These are phyloP conservation scores for Phocides pigmalion DNA, from an alignment of 1,140 invertebrate genomes.

Conservation along the genomic window DNA sequence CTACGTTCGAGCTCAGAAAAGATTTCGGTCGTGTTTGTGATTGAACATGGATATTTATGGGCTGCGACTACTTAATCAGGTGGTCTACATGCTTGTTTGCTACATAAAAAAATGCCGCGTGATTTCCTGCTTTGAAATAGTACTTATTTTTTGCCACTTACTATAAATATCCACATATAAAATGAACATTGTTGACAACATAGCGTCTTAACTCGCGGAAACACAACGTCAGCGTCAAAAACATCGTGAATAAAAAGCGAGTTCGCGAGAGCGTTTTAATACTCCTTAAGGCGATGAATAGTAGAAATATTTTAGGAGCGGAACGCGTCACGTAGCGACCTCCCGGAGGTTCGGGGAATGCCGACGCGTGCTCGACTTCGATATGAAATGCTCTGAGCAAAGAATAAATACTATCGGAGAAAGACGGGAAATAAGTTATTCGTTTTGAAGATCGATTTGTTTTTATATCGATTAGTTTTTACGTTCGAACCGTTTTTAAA, in stretches of 20 bases:
- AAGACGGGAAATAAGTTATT: background rate
- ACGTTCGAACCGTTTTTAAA: too few relatives aligned
- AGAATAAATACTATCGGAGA: conserved; percentile 20
- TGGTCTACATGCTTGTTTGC: too few relatives aligned
- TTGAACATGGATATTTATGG: too few relatives aligned
- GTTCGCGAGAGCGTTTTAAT: conserved; percentile 64
- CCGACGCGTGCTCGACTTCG: conserved; percentile 59
- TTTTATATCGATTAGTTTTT: too few relatives aligned
- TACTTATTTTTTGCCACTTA: too few relatives aligned
- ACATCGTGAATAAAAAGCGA: conserved; percentile 46
- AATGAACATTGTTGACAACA: background rate
- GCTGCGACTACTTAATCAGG: too few relatives aligned
- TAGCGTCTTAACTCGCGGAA: background rate
- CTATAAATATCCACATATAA: background rate
- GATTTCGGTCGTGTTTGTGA: too few relatives aligned
- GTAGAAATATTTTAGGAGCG: conserved; percentile 72
- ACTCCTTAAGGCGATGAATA: conserved; percentile 69
- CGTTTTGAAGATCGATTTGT: background rate
- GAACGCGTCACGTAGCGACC: conserved; percentile 67
- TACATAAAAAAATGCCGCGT: too few relatives aligned
- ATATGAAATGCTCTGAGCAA: conserved; percentile 63
- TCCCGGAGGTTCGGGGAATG: conserved; percentile 67
- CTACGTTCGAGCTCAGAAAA: too few relatives aligned
- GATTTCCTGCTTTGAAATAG: too few relatives aligned
- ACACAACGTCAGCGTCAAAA: conserved; percentile 5